phyloP scores from a whole-genome alignment of 1,140 invertebrate species.

The Leptoteleia sp. region DNA sequence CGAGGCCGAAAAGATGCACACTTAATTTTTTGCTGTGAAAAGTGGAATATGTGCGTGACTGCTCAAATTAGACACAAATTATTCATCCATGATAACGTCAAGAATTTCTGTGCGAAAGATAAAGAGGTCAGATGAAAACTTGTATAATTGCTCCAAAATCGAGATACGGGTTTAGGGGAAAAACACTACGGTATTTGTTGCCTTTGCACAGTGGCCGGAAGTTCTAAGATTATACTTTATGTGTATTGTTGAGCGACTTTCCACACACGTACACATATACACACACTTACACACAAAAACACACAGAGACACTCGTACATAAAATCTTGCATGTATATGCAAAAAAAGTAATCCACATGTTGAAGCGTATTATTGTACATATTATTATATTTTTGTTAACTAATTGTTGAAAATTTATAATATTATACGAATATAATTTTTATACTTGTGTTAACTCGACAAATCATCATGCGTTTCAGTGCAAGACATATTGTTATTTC shows the following conservation, averaged over 20 bases:
- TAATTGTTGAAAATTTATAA: conserved; percentile 63
- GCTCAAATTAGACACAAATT: conserved; percentile 64
- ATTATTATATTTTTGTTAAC: conserved; percentile 65
- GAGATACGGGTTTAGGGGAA: conserved; percentile 46
- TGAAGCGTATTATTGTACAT: conserved; percentile 62
- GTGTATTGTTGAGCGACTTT: conserved; percentile 47
- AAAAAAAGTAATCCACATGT: conserved; percentile 11
- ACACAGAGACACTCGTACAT: conserved; percentile 3
- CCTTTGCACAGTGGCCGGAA: conserved; percentile 68
- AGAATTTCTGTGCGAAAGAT: conserved; percentile 48
- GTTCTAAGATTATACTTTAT: conserved; percentile 53
- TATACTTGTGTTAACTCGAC: conserved; percentile 63
- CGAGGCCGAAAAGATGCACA: conserved; percentile 21
- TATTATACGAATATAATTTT: conserved; percentile 60
- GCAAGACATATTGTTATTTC: conserved; percentile 34
- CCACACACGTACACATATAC: conserved; percentile 8
- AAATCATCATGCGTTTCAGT: conserved; percentile 54
- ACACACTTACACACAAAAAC: background rate
- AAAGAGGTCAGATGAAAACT: conserved; percentile 61
- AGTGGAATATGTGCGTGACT: conserved; percentile 51
- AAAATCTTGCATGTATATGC: too few relatives aligned
- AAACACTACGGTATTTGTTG: conserved; percentile 58
- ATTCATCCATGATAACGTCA: conserved; percentile 32
- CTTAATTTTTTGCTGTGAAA: conserved; percentile 35
- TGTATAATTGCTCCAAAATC: conserved; percentile 44